Evolutionary conservation across 2,888 invertebrate genomes (phyloP).

Genomic region (Eristalis tenax): DNA sequence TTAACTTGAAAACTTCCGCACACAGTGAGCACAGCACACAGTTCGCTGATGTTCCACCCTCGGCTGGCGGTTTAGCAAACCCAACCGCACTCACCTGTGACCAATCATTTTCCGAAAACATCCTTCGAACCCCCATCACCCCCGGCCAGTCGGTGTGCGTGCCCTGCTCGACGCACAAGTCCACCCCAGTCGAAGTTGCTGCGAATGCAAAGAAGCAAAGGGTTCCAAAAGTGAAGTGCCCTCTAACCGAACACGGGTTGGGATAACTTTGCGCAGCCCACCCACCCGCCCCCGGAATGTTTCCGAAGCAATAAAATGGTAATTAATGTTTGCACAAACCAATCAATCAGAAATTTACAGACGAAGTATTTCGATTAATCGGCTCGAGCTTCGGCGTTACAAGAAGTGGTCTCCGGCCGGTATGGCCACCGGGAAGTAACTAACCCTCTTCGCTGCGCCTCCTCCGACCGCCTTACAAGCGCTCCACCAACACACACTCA

Average conservation of each 20-base stretch:
- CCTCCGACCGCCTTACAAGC: slow-evolving; percentile 6
- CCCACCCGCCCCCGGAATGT: slow-evolving; percentile 58
- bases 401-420: slow-evolving; percentile 26
- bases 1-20: slow-evolving; percentile 16
- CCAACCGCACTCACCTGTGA: slow-evolving; percentile 45
- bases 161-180: not conserved
- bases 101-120: slow-evolving; percentile 54
- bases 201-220: slow-evolving; percentile 41
- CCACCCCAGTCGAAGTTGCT: not conserved
- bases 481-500: not conserved
- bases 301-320: slow-evolving; percentile 74
- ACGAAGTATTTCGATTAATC: slow-evolving; percentile 73
- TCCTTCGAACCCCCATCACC: slow-evolving; percentile 31
- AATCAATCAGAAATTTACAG: slow-evolving; percentile 75
- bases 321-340: slow-evolving; percentile 75
- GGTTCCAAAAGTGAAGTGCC: slow-evolving; percentile 65
- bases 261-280: slow-evolving; percentile 25
- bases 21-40: not conserved
- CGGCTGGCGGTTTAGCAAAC: slow-evolving; percentile 22
- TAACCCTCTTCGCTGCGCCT: slow-evolving; percentile 48
- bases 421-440: slow-evolving; percentile 20
- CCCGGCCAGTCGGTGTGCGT: not conserved
- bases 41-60: slow-evolving; percentile 6
- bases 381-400: slow-evolving; percentile 66
- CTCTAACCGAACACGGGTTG: slow-evolving; percentile 40